Percentiles rank a stretch among this genome's conserved stretches.
Conservation (phyloP, 2,113 vertebrate species). For the Sus scrofa region T2T-Sscrofa CM000813.6:24779001-24779500, state of each 20-base stretch:
- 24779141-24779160: neutral
- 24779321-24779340: neutral
- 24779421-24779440: neutral
- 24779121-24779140: neutral
- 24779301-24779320: neutral
- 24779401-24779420: neutral
- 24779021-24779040: slow-evolving; percentile 59
- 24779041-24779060: slow-evolving; percentile 48
- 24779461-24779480: neutral
- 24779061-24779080: slow-evolving; percentile 53
- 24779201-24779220: neutral
- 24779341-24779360: slow-evolving; percentile 36
- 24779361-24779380: slow-evolving; percentile 16
- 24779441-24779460: neutral
- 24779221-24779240: neutral
- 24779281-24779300: neutral
- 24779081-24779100: neutral
- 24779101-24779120: slow-evolving; percentile 30
- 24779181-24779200: neutral
- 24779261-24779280: neutral
- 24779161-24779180: neutral
- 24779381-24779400: neutral
- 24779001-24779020: slow-evolving; percentile 78
- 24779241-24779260: neutral
- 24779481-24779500: neutral